phyloP scores from a whole-genome alignment of 2,797 vertebrate genomes.

The Typhlichthys subterraneus region DNA sequence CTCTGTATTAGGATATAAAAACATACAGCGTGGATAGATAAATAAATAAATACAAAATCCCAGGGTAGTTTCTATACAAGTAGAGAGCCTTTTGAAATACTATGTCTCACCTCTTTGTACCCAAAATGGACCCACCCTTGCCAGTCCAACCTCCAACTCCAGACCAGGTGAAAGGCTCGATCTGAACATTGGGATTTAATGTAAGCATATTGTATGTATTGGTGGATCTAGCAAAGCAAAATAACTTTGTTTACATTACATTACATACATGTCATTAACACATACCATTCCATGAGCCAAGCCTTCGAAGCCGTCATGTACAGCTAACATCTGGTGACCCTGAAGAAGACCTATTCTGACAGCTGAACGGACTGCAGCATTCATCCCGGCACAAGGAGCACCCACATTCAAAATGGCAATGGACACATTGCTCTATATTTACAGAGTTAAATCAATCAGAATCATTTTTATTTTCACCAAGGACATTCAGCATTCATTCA shows the following conservation, averaged over 20 bases:
- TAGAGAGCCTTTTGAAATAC: background rate
- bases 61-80: too few relatives aligned
- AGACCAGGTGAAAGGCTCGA: constrained; percentile 87
- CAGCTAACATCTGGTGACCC: constrained; percentile 87
- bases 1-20: constrained; percentile 36
- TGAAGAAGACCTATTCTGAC: constrained; percentile 89
- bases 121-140: constrained; percentile 90
- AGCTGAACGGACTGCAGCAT: constrained; percentile 85
- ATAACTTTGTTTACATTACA: background rate
- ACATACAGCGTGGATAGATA: constrained; percentile 1
- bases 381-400: constrained; percentile 92
- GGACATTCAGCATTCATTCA: too few relatives aligned
- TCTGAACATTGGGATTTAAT: constrained; percentile 64
- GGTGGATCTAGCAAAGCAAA: too few relatives aligned
- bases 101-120: constrained; percentile 87
- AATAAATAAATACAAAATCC: too few relatives aligned
- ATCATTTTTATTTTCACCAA: background rate
- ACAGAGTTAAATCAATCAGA: constrained; percentile 23
- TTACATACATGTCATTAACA: background rate
- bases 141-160: constrained; percentile 91
- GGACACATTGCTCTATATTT: constrained; percentile 82
- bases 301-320: constrained; percentile 91
- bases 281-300: constrained; percentile 85
- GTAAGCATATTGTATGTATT: background rate
- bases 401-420: constrained; percentile 89